Conservation (phyloP, 2,888 invertebrate genomes). For the Loripinus fragilis region DNA sequence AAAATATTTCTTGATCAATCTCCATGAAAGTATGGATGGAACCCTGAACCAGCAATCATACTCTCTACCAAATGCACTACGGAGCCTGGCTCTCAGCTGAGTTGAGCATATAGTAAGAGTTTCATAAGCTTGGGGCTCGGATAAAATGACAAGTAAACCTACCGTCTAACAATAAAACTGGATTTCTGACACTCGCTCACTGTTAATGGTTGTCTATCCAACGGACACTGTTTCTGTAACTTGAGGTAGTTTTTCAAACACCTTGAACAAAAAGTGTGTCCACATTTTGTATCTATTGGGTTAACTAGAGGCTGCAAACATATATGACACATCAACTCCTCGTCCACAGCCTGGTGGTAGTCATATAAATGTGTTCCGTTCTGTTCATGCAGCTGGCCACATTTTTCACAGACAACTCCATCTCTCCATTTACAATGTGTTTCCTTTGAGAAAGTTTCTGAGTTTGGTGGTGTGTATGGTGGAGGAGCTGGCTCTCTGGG, state of each 20-base stretch:
- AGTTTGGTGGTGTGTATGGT: constrained; percentile 57
- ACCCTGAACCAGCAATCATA: too few species aligned
- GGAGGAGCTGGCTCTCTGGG: constrained; percentile 54
- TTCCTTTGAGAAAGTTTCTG: constrained; percentile 60
- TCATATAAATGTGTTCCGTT: constrained; percentile 83
- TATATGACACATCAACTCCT: constrained; percentile 84
- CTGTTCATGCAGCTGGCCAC: constrained; percentile 81
- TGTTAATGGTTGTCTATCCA: constrained; percentile 82
- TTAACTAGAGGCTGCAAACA: constrained; percentile 84
- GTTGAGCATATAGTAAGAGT: too few species aligned
- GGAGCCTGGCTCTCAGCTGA: too few species aligned
- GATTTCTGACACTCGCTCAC: constrained; percentile 82
- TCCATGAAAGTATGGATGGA: too few species aligned
- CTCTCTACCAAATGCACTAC: too few species aligned
- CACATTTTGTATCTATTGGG: constrained; percentile 83
- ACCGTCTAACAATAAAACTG: constrained; percentile 84
- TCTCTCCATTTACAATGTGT: constrained; percentile 66
- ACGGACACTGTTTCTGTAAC: constrained; percentile 83
- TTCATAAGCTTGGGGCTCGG: too few species aligned
- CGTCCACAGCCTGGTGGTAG: constrained; percentile 84
- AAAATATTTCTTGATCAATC: too few species aligned
- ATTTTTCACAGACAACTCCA: constrained; percentile 75
- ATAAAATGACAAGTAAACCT: constrained; percentile 47
- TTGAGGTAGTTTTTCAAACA: constrained; percentile 82
- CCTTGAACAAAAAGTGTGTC: constrained; percentile 81